A percentile compares a stretch with the other conserved stretches of the same genome.
Evolutionary conservation across 2,888 invertebrate genomes (phyloP).

Genomic region (Dolichomitus sp.): DNA sequence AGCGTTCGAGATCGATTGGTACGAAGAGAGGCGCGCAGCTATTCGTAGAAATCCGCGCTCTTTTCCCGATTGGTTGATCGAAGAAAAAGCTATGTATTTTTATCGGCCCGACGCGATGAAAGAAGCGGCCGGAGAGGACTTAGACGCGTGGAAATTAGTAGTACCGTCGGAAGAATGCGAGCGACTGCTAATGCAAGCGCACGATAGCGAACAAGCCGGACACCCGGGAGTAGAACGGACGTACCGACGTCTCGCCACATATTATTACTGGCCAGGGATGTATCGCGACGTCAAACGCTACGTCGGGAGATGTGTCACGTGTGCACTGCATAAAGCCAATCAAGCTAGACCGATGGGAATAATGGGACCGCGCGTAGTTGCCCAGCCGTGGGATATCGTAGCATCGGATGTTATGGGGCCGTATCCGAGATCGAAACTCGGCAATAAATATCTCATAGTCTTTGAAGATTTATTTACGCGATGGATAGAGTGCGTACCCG

Average conservation of each 20-base stretch:
- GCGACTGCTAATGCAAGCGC: slow-evolving; percentile 32
- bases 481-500: not conserved
- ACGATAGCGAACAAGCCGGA: slow-evolving; percentile 62
- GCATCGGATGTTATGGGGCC: slow-evolving; percentile 47
- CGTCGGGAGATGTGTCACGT: slow-evolving; percentile 67
- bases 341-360: slow-evolving; percentile 40
- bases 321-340: slow-evolving; percentile 69
- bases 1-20: not conserved
- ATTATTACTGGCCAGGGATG: slow-evolving; percentile 70
- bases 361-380: slow-evolving; percentile 63
- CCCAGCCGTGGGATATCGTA: slow-evolving; percentile 34
- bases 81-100: slow-evolving; percentile 49
- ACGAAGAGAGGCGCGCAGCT: not conserved
- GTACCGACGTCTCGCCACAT: not conserved
- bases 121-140: slow-evolving; percentile 54
- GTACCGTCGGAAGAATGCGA: slow-evolving; percentile 52
- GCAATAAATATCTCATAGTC: not conserved
- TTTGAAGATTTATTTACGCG: slow-evolving; percentile 52
- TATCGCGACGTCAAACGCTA: slow-evolving; percentile 21
- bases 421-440: too few species aligned
- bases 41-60: slow-evolving; percentile 1
- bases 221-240: slow-evolving; percentile 66
- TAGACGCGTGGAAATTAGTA: slow-evolving; percentile 67
- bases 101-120: slow-evolving; percentile 47
- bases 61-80: slow-evolving; percentile 45